Base-by-base conservation (phyloP, 2,113 vertebrate species). In the Xiphophorus couchianus region DNA sequence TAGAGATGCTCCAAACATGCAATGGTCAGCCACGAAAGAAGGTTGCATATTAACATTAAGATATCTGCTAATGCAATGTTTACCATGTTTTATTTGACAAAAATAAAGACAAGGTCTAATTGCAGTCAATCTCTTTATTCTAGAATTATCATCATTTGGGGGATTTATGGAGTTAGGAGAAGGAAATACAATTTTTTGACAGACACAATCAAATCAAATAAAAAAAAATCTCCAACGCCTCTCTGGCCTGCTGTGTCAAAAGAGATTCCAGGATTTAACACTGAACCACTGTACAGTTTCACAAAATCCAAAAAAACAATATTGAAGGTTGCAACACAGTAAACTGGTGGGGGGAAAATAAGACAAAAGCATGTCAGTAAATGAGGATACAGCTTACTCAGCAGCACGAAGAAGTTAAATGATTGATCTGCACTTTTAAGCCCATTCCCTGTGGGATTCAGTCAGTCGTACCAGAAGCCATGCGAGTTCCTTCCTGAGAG, bases 41-140 rank as follows among this genome's bases (percentile, higher is more conserved):
- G 35, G 35, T 37, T 44, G 42, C 13, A 17, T 1, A 17, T 17
- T 5, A 15, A 28, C 28, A 28, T 28, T 37, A 37, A 11, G 10
- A 37, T 11, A 12, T 37, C 35, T 37, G 35, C 10, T 37, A 37
- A 37, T 37, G 10, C 35, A 37, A 37, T 37, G 35, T 37, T 11
- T 44, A 13, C 13, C 31, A 2, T 19, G 30, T 14, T 6, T 63
- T 17, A 17, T 19, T 19, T 30, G 5, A 31, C 3, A 31, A 65
- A 35, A 35, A 19, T 22, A 35, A 35, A 25, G 30, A 25, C 30
- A 65, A 31, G 44, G 42, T 17, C 17, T 29, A 62, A 51, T 71
- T 73, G 70, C 64, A 84, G 73, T 81, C 76, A 58, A 60, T 80
- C 33, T 81, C 64, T 94, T 94, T 94, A 94, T 92, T 94, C 77